These are phyloP conservation scores for Hyposoter dolosus DNA, from an alignment of 2,888 invertebrate genomes.

Conservation along the genomic window DNA sequence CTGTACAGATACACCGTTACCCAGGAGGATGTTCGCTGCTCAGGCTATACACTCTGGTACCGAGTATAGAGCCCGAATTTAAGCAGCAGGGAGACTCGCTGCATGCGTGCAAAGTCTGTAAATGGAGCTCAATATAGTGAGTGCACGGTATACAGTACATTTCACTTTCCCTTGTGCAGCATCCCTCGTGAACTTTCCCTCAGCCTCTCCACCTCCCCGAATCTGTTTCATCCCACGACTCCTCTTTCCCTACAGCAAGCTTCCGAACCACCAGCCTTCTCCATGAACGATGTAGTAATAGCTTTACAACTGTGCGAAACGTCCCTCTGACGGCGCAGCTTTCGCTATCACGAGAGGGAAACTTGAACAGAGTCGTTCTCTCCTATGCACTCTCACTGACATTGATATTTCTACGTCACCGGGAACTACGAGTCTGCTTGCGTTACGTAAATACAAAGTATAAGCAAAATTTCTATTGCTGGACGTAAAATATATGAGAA, in stretches of 20 bases:
- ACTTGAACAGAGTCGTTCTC: conserved; percentile 81
- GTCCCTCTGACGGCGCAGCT: conserved; percentile 74
- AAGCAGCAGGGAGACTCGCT: conserved; percentile 24
- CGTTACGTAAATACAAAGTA: neutral
- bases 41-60: conserved; percentile 49
- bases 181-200: conserved; percentile 59
- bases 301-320: conserved; percentile 79
- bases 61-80: conserved; percentile 16
- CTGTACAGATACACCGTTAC: neutral
- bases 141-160: conserved; percentile 20
- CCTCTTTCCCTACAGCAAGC: conserved; percentile 62
- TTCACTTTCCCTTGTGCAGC: conserved; percentile 20
- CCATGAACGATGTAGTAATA: conserved; percentile 74
- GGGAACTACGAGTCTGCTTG: neutral
- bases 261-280: conserved; percentile 66
- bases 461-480: neutral
- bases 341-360: conserved; percentile 82
- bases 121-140: conserved; percentile 53
- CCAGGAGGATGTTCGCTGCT: conserved; percentile 7
- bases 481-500: neutral
- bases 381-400: conserved; percentile 68
- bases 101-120: conserved; percentile 50
- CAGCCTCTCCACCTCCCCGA: conserved; percentile 61
- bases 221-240: conserved; percentile 46
- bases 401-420: conserved; percentile 15